Base-by-base conservation (phyloP, 2,113 vertebrate species). In the Tylochromis polylepis region DNA sequence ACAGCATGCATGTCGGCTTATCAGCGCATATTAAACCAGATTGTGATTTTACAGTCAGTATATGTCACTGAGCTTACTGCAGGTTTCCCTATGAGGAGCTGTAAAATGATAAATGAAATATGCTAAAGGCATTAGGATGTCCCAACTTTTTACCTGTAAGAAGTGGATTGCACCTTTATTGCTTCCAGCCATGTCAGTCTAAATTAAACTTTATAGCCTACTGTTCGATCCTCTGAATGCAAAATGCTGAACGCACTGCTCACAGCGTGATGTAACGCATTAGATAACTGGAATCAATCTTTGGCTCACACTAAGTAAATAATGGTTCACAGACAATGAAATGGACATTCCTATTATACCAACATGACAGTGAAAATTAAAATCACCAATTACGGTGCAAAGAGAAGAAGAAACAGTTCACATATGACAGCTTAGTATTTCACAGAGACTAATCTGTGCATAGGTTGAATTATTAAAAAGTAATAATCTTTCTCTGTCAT, bases 391-490 rank as follows among this genome's bases (percentile, higher is more conserved):
- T 87, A 82, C 84, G 85, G 81, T 16, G 3, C 43, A 58, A 36
- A 78, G 11, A 56, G 78, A 67, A 67, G 65, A 82, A 81, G 65
- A 80, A 86, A 49, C 38, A 8, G 18, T 43, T 49, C 55, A 70
- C 31, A 55, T 22, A 2, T 83, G 62, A 87, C 70, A 91, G 67
- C 20, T 27, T 16, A 81, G 29, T 75, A 77, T 41, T 87, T 81
- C 34, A 31, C 49, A 57, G 53, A 85, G 81, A 88, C 46, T 67
- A 57, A 86, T 85, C 43, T 55, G 55, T 22, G 72, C 72, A 85
- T 81, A 81, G 18, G 53, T 72, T 94, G 84, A 92, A 90, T 93
- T 89, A 92, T 89, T 89, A 78, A 88, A 82, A 85, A 75, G 78
- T 55, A 87, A 88, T 82, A 65, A 85, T 88, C 27, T 88, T 88